A percentile compares a stretch with the other conserved stretches of the same genome.
phyloP scores from a whole-genome alignment of 1,140 invertebrate species.

The Mizuhopecten yessoensis region DNA sequence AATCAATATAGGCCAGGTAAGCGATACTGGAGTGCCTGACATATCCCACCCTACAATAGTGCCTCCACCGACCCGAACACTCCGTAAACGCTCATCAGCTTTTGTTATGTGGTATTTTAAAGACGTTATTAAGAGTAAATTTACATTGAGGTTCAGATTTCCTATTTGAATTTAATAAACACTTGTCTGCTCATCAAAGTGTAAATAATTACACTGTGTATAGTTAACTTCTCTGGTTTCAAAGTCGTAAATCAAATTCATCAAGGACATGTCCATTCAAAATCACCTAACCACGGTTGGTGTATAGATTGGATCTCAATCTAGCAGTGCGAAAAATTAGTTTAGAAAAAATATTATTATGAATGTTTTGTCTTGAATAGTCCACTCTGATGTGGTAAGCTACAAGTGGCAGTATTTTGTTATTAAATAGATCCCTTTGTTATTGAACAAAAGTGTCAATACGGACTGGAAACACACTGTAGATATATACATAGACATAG shows the following conservation, averaged over 20 bases:
- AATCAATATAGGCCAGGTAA: not conserved
- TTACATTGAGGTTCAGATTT: slow-evolving; percentile 26
- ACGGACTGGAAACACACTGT: not conserved
- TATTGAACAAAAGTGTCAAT: not conserved
- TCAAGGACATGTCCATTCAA: slow-evolving; percentile 12
- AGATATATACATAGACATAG: not conserved
- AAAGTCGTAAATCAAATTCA: not conserved
- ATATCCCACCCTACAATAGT: not conserved
- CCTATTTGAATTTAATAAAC: slow-evolving; percentile 28
- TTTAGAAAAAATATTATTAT: not conserved
- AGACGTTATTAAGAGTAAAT: not conserved
- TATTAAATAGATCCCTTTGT: not conserved
- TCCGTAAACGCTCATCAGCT: not conserved
- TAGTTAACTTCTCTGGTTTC: not conserved
- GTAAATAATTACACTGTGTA: not conserved
- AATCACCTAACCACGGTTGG: not conserved
- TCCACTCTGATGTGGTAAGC: not conserved
- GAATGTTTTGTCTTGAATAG: not conserved
- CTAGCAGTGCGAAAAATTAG: not conserved
- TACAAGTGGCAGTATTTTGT: not conserved
- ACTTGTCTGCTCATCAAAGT: slow-evolving; percentile 4
- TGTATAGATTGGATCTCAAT: not conserved
- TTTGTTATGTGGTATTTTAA: slow-evolving; percentile 11
- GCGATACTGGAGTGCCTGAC: not conserved
- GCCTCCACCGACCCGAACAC: not conserved